Evolutionary conservation across 2,888 invertebrate species (phyloP).

Genomic region (Cantharis rustica): DNA sequence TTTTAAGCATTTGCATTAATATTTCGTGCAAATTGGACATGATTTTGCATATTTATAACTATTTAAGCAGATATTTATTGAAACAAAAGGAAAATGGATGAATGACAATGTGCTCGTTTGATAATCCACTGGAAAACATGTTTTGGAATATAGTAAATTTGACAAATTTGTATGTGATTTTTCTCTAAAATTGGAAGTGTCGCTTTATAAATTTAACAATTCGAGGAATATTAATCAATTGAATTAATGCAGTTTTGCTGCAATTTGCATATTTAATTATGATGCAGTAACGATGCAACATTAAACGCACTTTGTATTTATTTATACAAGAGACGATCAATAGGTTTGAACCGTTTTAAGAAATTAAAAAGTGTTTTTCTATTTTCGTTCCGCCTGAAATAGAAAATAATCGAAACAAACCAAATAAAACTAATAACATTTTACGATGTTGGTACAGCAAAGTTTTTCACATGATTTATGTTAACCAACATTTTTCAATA

Average conservation of each 20-base stretch:
- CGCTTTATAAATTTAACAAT: not conserved
- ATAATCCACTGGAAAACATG: not conserved
- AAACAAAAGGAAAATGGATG: not conserved
- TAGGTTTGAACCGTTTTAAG: not conserved
- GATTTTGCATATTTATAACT: not conserved
- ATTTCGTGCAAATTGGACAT: not conserved
- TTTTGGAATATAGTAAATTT: not conserved
- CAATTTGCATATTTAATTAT: not conserved
- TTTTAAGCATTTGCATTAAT: not conserved
- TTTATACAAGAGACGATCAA: not conserved
- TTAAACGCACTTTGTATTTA: not conserved
- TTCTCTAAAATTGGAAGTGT: not conserved
- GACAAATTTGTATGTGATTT: not conserved
- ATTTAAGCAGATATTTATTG: not conserved
- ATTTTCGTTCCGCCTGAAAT: not conserved
- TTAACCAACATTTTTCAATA: not conserved
- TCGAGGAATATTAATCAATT: not conserved
- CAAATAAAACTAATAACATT: not conserved
- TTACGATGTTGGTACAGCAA: not conserved
- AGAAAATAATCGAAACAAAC: not conserved
- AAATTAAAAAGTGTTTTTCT: not conserved
- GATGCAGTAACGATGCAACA: not conserved
- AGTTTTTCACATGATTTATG: not conserved
- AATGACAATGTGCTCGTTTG: not conserved
- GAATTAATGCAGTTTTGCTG: not conserved